Evolutionary conservation across 2,888 invertebrate genomes (phyloP).

Genomic region (Tholera decimalis): DNA sequence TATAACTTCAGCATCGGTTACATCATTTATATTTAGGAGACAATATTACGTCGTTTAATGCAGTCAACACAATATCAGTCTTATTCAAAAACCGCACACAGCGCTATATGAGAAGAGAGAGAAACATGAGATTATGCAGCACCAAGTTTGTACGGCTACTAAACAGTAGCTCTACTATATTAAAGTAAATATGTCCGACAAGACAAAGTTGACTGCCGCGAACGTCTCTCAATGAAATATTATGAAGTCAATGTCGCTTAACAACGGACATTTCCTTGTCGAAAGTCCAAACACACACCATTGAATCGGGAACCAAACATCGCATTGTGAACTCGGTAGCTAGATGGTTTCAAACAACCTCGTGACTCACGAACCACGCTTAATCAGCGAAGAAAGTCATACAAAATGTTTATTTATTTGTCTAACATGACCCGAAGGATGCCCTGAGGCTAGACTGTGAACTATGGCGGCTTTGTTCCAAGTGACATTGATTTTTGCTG

Average conservation of each 20-base stretch:
- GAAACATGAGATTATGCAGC: constrained; percentile 1
- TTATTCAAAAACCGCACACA: constrained; percentile 23
- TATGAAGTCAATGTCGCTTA: constrained; percentile 57
- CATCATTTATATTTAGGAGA: constrained; percentile 16
- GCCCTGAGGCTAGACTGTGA: constrained; percentile 65
- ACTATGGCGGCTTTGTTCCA: constrained; percentile 70
- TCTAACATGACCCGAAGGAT: constrained; percentile 76
- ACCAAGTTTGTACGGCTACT: not conserved
- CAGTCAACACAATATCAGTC: not conserved
- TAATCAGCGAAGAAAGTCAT: constrained; percentile 87
- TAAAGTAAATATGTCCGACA: constrained; percentile 33
- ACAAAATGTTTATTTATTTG: constrained; percentile 88
- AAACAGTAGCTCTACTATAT: constrained; percentile 33
- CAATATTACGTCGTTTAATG: constrained; percentile 5
- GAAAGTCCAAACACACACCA: constrained; percentile 69
- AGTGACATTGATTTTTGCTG: constrained; percentile 73
- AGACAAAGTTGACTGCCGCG: constrained; percentile 37
- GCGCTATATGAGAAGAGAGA: constrained; percentile 7
- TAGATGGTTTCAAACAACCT: constrained; percentile 83
- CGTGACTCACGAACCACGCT: constrained; percentile 88
- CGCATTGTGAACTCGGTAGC: constrained; percentile 79
- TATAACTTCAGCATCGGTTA: not conserved
- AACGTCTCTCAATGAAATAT: constrained; percentile 58
- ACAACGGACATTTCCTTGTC: constrained; percentile 62
- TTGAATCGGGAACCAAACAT: constrained; percentile 65